phyloP scores from a whole-genome alignment of 2,113 vertebrate genomes.

The Vidua chalybeata region DNA sequence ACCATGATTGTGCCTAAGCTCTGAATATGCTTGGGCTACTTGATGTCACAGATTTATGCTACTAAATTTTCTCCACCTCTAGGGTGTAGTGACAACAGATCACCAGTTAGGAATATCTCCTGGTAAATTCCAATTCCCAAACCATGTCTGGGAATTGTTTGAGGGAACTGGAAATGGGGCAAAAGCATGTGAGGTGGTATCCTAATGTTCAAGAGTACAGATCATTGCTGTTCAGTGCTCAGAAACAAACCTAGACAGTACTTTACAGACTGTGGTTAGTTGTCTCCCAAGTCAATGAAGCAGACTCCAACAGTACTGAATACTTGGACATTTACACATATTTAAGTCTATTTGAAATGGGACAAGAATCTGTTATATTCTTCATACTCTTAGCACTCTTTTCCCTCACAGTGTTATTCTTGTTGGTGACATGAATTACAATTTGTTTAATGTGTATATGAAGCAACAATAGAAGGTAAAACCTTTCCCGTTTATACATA shows the following conservation, averaged over 20 bases:
- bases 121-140: neutral
- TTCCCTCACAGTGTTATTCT: neutral
- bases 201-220: neutral
- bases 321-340: neutral
- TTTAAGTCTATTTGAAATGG: neutral
- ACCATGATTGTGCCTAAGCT: neutral
- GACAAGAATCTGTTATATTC: neutral
- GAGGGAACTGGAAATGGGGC: neutral
- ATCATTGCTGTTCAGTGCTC: neutral
- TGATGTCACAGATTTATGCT: neutral
- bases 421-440: neutral
- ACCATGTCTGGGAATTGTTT: neutral
- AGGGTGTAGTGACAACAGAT: neutral
- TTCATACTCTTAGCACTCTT: neutral
- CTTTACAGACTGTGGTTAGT: neutral
- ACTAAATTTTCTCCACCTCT: neutral
- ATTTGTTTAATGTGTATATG: neutral
- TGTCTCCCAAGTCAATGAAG: neutral
- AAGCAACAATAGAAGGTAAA: neutral
- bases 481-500: neutral
- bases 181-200: neutral
- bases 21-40: neutral
- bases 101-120: neutral
- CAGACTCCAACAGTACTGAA: neutral
- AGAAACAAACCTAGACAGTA: neutral